These are phyloP conservation scores for Rotaria socialis DNA, from an alignment of 2,888 invertebrate genomes.

Conservation along the genomic window DNA sequence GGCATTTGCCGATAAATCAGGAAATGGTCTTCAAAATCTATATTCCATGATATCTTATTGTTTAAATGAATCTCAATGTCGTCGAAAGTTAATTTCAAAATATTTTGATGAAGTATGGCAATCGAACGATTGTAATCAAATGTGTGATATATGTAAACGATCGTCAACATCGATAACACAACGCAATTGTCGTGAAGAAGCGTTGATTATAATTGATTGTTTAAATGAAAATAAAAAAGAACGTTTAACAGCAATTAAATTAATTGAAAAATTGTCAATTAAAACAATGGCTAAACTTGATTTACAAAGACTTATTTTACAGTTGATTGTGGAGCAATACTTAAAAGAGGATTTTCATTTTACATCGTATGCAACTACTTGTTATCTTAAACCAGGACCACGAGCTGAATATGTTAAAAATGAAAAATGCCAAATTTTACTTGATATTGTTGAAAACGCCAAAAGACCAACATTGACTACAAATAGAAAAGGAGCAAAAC, in stretches of 20 bases:
- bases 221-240: constrained; percentile 51
- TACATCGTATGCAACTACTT: constrained; percentile 78
- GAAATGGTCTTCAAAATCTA: constrained; percentile 68
- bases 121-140: constrained; percentile 69
- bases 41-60: constrained; percentile 77
- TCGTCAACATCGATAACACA: constrained; percentile 24
- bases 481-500: not conserved
- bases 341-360: constrained; percentile 81
- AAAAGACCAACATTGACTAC: not conserved
- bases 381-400: constrained; percentile 66
- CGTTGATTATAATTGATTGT: constrained; percentile 20
- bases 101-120: constrained; percentile 83
- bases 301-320: constrained; percentile 71
- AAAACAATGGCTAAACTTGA: constrained; percentile 63
- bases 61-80: constrained; percentile 66
- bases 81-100: constrained; percentile 73
- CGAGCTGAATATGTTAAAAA: not conserved
- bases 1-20: constrained; percentile 76
- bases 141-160: constrained; percentile 74
- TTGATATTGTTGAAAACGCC: not conserved
- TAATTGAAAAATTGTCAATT: constrained; percentile 70
- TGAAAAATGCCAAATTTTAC: not conserved
- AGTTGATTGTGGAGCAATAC: constrained; percentile 69
- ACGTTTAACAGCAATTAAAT: constrained; percentile 65
- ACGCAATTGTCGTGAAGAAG: constrained; percentile 42